Evolutionary conservation across 2,113 vertebrate genomes (phyloP).

Genomic region (Capreolus pygargus): DNA sequence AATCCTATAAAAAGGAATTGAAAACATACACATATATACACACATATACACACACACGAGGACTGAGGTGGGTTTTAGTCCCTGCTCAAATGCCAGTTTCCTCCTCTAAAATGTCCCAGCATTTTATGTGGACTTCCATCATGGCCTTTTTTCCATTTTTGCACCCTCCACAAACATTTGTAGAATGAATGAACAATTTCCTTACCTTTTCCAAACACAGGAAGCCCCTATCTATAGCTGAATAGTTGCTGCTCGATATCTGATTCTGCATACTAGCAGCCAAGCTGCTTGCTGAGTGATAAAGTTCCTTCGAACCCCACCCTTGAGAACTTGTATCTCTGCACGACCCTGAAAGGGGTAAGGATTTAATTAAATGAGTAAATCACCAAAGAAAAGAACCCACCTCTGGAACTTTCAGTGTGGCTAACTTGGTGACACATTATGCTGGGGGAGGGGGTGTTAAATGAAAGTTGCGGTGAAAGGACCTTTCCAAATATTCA

Average conservation of each 20-base stretch:
- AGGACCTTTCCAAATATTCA: background rate
- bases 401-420: background rate
- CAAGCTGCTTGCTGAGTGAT: slow-evolving; percentile 38
- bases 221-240: slow-evolving; percentile 56
- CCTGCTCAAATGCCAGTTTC: background rate
- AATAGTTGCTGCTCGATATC: slow-evolving; percentile 31
- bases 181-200: slow-evolving; percentile 64
- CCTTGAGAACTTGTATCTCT: slow-evolving; percentile 29
- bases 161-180: slow-evolving; percentile 63
- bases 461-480: background rate
- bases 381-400: background rate
- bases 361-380: background rate
- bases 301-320: background rate
- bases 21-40: background rate
- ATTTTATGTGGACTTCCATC: slow-evolving; percentile 36
- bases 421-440: background rate
- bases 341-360: background rate
- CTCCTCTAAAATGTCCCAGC: background rate
- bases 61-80: background rate
- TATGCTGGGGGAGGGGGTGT: background rate
- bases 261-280: slow-evolving; percentile 35
- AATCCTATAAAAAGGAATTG: background rate
- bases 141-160: slow-evolving; percentile 40
- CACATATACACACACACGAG: background rate
- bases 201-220: slow-evolving; percentile 68